Evolutionary conservation across 2,888 invertebrate species (phyloP), one percentile per base, ranked within the genome.

Genomic region (Colostygia pectinataria): DNA sequence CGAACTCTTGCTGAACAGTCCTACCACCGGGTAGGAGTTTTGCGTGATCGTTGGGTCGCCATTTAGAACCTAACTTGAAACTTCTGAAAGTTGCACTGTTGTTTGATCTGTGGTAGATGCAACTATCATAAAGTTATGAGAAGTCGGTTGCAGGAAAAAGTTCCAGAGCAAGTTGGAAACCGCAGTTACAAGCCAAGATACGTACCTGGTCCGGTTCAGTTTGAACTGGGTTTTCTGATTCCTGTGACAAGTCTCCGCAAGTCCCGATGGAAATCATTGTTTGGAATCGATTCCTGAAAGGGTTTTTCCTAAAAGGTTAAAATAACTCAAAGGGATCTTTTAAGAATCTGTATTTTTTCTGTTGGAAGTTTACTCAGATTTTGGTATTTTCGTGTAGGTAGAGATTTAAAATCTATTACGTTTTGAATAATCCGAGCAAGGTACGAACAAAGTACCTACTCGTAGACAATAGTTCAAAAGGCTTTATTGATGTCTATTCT

Each of bases 91-190:
- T 6, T 20, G 5, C 20, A 20, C 20, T 25, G 2, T 4, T 18
- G 9, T 32, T n/a, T 9, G 1, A 15, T 18, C 12, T 15, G 10
- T 18, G 20, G 12, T 20, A 39, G 18, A 43, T 28, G 48, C 46
- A 47, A 34, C 41, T 48, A 31, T 38, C 38, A 33, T 28, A 43
- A 49, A 49, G 42, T 42, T 37, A 15, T 27, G 37, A 20, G 18
- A 27, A 10, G 39, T 50, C 50, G 29, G 29, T 39, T 44, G 44
- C 50, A 34, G 40, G 38, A 50, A 44, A 48, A 44, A 50, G 34
- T 50, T 39, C 18, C n/a, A 20, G 28, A 10, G 18, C 36, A 18
- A 44, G 36, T 44, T 49, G 9, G 36, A 28, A 20, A 18, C 25
- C 34, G 28, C n/a, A n/a, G 29, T 13, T 43, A 29, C 34, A 39